These are phyloP conservation scores for Brenthis daphne DNA, from an alignment of 2,888 invertebrate species.

Conservation along the genomic window DNA sequence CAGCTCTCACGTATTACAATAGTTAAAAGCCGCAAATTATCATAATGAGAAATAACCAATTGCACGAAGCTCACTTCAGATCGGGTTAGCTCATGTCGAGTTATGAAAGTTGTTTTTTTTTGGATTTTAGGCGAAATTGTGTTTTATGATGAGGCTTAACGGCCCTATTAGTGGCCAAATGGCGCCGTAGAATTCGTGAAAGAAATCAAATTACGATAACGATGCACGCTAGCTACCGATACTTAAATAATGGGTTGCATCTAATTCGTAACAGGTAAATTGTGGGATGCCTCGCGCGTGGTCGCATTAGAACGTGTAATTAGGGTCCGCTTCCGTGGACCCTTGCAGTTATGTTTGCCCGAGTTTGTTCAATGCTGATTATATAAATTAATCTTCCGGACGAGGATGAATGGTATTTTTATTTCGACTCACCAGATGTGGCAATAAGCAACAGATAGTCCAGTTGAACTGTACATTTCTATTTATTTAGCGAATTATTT, in stretches of 20 bases:
- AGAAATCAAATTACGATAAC: conserved; percentile 78
- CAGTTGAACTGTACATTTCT: not conserved
- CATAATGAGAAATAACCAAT: conserved; percentile 75
- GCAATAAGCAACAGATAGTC: not conserved
- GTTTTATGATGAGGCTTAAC: conserved; percentile 62
- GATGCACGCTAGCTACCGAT: conserved; percentile 76
- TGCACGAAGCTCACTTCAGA: conserved; percentile 75
- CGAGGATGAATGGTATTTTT: conserved; percentile 38
- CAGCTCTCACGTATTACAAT: conserved; percentile 48
- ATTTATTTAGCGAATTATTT: no score
- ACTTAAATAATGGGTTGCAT: conserved; percentile 75
- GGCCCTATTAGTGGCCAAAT: conserved; percentile 72
- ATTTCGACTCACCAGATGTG: conserved; percentile 14
- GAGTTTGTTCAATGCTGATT: conserved; percentile 68
- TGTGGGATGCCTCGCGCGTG: conserved; percentile 71
- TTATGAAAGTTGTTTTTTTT: conserved; percentile 58
- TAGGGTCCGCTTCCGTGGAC: conserved; percentile 46
- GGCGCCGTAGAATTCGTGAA: conserved; percentile 68
- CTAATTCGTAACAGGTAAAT: conserved; percentile 78
- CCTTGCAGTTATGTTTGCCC: conserved; percentile 64
- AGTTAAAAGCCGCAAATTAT: conserved; percentile 65
- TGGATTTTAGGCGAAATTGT: conserved; percentile 62
- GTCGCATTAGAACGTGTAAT: conserved; percentile 63
- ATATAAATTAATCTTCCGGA: conserved; percentile 57
- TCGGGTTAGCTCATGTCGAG: conserved; percentile 65